Percentiles rank a stretch among this genome's conserved stretches.
These are phyloP conservation scores for Chymomyza costata DNA, from an alignment of 1,140 invertebrate species.

Conservation along the genomic window DNA sequence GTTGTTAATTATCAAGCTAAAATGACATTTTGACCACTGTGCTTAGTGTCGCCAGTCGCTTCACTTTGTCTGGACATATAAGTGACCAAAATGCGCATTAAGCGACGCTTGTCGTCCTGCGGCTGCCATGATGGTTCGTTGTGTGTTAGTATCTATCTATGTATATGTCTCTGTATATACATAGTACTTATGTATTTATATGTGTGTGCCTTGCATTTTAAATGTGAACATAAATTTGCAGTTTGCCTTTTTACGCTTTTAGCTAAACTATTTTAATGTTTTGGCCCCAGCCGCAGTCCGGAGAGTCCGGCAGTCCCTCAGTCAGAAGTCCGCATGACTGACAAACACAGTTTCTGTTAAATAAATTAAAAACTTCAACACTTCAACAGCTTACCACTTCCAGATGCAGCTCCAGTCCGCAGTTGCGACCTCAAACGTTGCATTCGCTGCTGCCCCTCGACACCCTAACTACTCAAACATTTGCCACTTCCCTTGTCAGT, in stretches of 20 bases:
- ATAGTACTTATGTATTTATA: too few species aligned
- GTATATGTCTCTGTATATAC: too few species aligned
- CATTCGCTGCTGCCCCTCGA: too few species aligned
- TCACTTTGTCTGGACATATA: slow-evolving; percentile 37
- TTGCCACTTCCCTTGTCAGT: slow-evolving; percentile 15
- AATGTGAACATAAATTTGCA: slow-evolving; percentile 51
- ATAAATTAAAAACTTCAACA: slow-evolving; percentile 53
- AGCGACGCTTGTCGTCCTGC: slow-evolving; percentile 35
- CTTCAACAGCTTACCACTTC: too few species aligned
- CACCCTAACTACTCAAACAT: too few species aligned
- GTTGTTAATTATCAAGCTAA: too few species aligned
- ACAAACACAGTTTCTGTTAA: slow-evolving; percentile 39
- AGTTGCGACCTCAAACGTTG: too few species aligned
- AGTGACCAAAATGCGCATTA: slow-evolving; percentile 54
- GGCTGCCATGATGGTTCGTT: slow-evolving; percentile 11
- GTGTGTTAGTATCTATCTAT: too few species aligned
- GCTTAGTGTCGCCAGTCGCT: not conserved
- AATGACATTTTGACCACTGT: too few species aligned
- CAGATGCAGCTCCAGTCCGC: slow-evolving; percentile 1
- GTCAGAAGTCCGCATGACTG: slow-evolving; percentile 25
- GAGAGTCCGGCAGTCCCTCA: too few species aligned
- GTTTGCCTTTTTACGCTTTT: slow-evolving; percentile 44
- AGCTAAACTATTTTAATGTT: slow-evolving; percentile 47
- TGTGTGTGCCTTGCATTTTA: slow-evolving; percentile 45
- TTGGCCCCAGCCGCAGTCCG: too few species aligned